phyloP scores from a whole-genome alignment of 2,888 invertebrate genomes.

The Neria commutata region DNA sequence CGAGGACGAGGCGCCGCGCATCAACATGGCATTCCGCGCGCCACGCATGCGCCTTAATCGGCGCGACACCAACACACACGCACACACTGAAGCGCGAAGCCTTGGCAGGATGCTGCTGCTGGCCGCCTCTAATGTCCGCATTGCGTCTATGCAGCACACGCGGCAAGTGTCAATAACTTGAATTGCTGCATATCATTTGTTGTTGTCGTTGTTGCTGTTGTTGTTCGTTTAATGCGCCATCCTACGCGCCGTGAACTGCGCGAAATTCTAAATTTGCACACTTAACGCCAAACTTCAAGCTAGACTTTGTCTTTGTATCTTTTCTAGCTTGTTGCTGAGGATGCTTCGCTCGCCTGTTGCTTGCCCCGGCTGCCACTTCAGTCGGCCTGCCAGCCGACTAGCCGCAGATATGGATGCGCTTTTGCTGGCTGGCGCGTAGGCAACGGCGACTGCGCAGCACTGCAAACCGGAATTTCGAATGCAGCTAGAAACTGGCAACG shows the following conservation, averaged over 20 bases:
- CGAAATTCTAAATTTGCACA: constrained; percentile 13
- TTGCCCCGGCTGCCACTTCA: too few species aligned
- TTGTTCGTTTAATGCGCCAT: neutral
- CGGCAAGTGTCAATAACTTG: constrained; percentile 24
- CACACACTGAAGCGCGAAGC: too few species aligned
- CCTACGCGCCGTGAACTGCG: constrained; percentile 13
- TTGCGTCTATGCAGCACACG: too few species aligned
- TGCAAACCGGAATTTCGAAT: constrained; percentile 3
- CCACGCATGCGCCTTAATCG: too few species aligned
- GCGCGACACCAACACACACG: too few species aligned
- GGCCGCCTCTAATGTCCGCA: too few species aligned
- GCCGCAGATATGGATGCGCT: too few species aligned
- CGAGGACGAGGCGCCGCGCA: too few species aligned
- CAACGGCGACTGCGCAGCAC: neutral
- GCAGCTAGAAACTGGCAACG: neutral
- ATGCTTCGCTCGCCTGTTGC: neutral
- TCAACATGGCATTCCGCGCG: too few species aligned
- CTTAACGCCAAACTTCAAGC: constrained; percentile 17
- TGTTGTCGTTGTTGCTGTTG: neutral
- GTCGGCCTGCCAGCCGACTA: too few species aligned
- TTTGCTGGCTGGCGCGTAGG: neutral
- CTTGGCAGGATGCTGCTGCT: too few species aligned
- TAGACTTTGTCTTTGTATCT: constrained; percentile 15
- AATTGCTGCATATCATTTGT: constrained; percentile 23
- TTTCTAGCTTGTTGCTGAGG: neutral